A percentile compares a stretch with the other conserved stretches of the same genome.
Evolutionary conservation across 2,113 vertebrate species (phyloP).

Genomic region (Seriola quinqueradiata): DNA sequence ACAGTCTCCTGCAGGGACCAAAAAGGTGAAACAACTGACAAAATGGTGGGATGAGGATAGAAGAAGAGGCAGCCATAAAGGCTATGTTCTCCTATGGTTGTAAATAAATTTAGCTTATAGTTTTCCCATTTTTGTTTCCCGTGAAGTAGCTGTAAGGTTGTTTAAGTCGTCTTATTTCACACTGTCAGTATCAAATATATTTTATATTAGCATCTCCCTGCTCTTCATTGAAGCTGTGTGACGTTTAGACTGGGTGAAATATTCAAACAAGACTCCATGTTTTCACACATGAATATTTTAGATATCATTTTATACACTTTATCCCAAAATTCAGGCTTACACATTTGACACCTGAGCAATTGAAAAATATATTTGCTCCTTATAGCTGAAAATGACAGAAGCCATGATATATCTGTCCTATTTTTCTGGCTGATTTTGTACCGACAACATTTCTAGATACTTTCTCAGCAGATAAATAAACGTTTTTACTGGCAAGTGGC

Average conservation of each 20-base stretch:
- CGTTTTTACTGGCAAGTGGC: too few relatives aligned
- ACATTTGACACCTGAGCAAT: too few relatives aligned
- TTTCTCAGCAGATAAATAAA: not conserved
- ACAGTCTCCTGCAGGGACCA: slow-evolving; percentile 55
- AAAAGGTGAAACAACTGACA: slow-evolving; percentile 49
- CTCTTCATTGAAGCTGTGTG: too few relatives aligned
- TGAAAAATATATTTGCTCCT: not conserved
- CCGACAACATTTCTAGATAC: not conserved
- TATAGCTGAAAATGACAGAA: not conserved
- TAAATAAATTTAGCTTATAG: not conserved
- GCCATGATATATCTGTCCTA: not conserved
- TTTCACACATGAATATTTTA: too few relatives aligned
- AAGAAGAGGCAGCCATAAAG: not conserved
- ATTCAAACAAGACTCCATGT: too few relatives aligned
- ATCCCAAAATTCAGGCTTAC: too few relatives aligned
- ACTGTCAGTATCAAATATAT: too few relatives aligned
- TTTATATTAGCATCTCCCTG: not conserved
- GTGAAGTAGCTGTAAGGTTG: not conserved
- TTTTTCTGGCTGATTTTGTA: too few relatives aligned
- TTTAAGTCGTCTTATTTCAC: not conserved
- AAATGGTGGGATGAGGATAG: slow-evolving; percentile 31
- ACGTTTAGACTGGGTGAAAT: too few relatives aligned
- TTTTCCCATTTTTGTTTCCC: not conserved
- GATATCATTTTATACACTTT: too few relatives aligned
- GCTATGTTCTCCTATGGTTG: not conserved